A percentile compares a stretch with the other conserved stretches of the same genome.
phyloP scores from a whole-genome alignment of 1,140 invertebrate genomes.

The Aleiodes sp. region DNA sequence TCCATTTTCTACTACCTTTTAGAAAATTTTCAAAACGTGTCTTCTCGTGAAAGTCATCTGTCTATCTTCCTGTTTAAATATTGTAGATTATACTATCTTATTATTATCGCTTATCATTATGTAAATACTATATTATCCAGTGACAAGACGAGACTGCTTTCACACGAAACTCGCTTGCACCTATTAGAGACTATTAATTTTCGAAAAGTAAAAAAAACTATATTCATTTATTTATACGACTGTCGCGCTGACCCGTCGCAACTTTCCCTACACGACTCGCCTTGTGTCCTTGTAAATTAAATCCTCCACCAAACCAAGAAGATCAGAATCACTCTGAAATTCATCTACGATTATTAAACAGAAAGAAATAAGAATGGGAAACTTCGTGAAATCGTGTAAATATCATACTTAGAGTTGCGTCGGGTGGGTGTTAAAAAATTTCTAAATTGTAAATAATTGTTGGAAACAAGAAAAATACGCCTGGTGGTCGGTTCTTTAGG shows the following conservation, averaged over 20 bases:
- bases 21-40: too few relatives aligned
- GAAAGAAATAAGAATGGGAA: too few relatives aligned
- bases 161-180: slow-evolving; percentile 21
- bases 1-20: too few relatives aligned
- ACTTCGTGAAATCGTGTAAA: too few relatives aligned
- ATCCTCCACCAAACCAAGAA: neutral
- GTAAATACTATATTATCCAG: neutral
- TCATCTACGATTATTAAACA: neutral
- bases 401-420: neutral
- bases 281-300: slow-evolving; percentile 8
- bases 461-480: slow-evolving; percentile 36
- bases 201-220: slow-evolving; percentile 1
- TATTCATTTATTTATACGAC: slow-evolving; percentile 11
- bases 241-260: slow-evolving; percentile 23
- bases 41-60: neutral
- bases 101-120: neutral
- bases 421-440: neutral
- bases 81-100: neutral
- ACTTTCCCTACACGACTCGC: slow-evolving; percentile 25
- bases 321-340: neutral
- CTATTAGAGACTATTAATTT: slow-evolving; percentile 18
- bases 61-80: neutral
- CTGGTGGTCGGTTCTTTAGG: slow-evolving; percentile 72
- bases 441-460: neutral
- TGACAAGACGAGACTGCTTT: slow-evolving; percentile 22